Evolutionary conservation across 2,797 vertebrate genomes (phyloP).

Genomic region (Siniperca obscura): DNA sequence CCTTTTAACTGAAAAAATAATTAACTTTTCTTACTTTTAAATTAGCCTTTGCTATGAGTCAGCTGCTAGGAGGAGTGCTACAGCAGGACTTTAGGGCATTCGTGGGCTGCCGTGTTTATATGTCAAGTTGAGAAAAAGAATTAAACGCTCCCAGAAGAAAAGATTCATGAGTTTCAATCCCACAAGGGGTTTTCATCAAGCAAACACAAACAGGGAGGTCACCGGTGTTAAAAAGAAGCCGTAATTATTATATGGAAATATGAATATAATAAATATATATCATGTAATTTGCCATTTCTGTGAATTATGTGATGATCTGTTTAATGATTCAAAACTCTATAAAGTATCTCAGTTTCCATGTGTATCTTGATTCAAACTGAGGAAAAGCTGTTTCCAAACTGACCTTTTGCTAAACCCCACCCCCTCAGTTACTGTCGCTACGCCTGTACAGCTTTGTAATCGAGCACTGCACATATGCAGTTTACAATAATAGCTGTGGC

Average conservation of each 20-base stretch:
- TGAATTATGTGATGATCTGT: neutral
- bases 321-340: neutral
- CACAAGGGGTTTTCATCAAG: constrained; percentile 18
- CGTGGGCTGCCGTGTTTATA: neutral
- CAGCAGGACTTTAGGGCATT: constrained; percentile 27
- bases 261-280: neutral
- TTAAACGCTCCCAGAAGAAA: constrained; percentile 32
- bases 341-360: neutral
- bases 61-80: neutral
- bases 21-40: constrained; percentile 56
- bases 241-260: constrained; percentile 15
- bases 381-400: neutral
- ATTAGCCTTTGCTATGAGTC: constrained; percentile 45
- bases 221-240: constrained; percentile 22
- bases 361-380: neutral
- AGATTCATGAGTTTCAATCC: constrained; percentile 25
- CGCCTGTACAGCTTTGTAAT: neutral
- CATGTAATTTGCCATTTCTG: neutral
- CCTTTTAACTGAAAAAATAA: constrained; percentile 33
- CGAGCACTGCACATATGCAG: neutral
- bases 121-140: constrained; percentile 27
- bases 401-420: neutral
- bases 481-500: neutral
- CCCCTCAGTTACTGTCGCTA: neutral
- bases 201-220: constrained; percentile 21